A percentile compares a stretch with the other conserved stretches of the same genome.
phyloP scores from a whole-genome alignment of 2,888 invertebrate genomes.

The Ophion slaviceki region DNA sequence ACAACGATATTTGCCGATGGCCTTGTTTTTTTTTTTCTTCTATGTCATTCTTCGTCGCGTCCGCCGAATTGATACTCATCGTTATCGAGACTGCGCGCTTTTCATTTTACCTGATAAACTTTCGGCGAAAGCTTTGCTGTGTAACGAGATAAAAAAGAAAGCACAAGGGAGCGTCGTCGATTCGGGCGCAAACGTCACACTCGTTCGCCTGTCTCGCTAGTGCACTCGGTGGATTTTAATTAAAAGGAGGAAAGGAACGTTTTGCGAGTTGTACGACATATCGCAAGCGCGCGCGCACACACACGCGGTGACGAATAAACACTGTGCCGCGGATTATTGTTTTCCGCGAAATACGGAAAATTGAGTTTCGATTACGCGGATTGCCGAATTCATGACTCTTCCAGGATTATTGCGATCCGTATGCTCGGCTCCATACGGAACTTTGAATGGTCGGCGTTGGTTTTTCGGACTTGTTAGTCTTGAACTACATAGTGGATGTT shows the following conservation, averaged over 20 bases:
- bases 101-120: constrained; percentile 49
- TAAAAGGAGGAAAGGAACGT: neutral
- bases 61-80: neutral
- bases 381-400: constrained; percentile 53
- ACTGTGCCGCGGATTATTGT: constrained; percentile 26
- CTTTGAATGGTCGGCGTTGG: neutral
- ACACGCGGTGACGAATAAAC: neutral
- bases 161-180: constrained; percentile 19
- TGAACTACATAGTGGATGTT: neutral
- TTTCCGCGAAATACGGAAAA: constrained; percentile 32
- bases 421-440: neutral
- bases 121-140: constrained; percentile 9
- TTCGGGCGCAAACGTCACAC: constrained; percentile 45
- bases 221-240: constrained; percentile 1
- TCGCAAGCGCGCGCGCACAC: constrained; percentile 3
- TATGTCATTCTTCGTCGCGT: neutral
- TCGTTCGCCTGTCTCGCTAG: neutral
- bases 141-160: constrained; percentile 1
- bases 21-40: neutral
- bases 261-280: neutral
- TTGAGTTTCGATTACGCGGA: constrained; percentile 30
- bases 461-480: neutral
- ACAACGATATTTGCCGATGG: constrained; percentile 1
- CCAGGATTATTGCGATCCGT: constrained; percentile 6
- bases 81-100: neutral